Conservation (phyloP, 2,888 invertebrate species). For the Callinectes sapidus region DNA sequence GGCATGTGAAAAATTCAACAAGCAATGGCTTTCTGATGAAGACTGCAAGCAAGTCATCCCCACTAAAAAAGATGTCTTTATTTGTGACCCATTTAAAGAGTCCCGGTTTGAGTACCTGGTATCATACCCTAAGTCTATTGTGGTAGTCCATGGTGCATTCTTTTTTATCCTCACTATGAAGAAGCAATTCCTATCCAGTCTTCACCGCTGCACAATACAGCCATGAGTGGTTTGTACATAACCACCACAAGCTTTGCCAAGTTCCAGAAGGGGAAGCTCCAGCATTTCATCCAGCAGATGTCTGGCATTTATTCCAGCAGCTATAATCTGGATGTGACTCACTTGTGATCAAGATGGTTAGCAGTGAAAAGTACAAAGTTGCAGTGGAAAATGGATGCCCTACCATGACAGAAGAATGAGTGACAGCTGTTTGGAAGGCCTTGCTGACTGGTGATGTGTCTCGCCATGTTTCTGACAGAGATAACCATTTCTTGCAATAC, state of each 20-base stretch:
- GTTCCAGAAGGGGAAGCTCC: conserved; percentile 63
- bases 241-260: conserved; percentile 80
- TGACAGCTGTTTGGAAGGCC: too few relatives aligned
- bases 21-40: conserved; percentile 82
- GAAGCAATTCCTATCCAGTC: conserved; percentile 85
- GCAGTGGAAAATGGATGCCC: too few relatives aligned
- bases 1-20: conserved; percentile 80
- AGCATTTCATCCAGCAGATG: conserved; percentile 74
- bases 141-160: conserved; percentile 88
- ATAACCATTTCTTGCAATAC: too few relatives aligned
- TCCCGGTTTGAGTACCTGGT: conserved; percentile 81
- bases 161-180: conserved; percentile 84
- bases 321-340: conserved; percentile 81
- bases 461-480: too few relatives aligned
- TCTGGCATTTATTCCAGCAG: conserved; percentile 76
- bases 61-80: conserved; percentile 84
- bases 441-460: too few relatives aligned
- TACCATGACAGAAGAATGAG: too few relatives aligned
- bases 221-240: conserved; percentile 85
- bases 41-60: conserved; percentile 80
- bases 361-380: conserved; percentile 71
- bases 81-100: conserved; percentile 86
- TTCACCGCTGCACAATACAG: conserved; percentile 87
- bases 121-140: conserved; percentile 82
- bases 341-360: conserved; percentile 87